These are phyloP conservation scores for Drosophila meridionalis DNA, from an alignment of 2,888 invertebrate species.

Conservation along the genomic window DNA sequence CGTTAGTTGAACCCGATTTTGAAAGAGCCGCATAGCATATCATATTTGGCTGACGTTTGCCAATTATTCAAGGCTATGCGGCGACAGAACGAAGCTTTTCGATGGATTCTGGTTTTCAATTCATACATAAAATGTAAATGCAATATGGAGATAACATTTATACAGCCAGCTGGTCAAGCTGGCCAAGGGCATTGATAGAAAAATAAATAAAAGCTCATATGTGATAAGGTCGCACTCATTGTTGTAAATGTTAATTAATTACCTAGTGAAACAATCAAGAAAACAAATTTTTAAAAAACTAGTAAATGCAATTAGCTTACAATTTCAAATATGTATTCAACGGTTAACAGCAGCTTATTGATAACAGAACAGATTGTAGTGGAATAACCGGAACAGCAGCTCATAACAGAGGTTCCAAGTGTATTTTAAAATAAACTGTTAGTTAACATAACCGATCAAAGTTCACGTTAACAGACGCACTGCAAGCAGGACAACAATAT, in stretches of 20 bases:
- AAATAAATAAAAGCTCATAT: conserved; percentile 7
- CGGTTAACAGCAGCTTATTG: neutral
- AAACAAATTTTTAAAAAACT: no score
- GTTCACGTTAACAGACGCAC: no score
- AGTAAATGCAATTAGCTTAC: conserved; percentile 36
- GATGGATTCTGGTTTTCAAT: conserved; percentile 45
- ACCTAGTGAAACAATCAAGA: conserved; percentile 45
- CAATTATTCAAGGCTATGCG: conserved; percentile 36
- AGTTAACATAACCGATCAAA: neutral
- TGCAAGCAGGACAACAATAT: no score
- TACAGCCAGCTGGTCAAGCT: conserved; percentile 25
- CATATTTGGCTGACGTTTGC: conserved; percentile 3
- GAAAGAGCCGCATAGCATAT: neutral
- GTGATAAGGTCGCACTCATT: conserved; percentile 44
- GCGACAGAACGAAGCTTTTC: conserved; percentile 20
- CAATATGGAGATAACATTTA: conserved; percentile 31
- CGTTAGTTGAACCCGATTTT: conserved; percentile 16
- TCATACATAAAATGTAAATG: conserved; percentile 37
- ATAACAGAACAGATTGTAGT: neutral
- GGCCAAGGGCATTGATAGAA: conserved; percentile 49
- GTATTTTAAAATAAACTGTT: neutral
- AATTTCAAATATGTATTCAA: conserved; percentile 23
- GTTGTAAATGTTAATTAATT: conserved; percentile 64
- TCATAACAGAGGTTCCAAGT: neutral
- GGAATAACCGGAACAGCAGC: no score